Evolutionary conservation across 2,888 invertebrate species (phyloP).

Genomic region (Polyploca ridens): DNA sequence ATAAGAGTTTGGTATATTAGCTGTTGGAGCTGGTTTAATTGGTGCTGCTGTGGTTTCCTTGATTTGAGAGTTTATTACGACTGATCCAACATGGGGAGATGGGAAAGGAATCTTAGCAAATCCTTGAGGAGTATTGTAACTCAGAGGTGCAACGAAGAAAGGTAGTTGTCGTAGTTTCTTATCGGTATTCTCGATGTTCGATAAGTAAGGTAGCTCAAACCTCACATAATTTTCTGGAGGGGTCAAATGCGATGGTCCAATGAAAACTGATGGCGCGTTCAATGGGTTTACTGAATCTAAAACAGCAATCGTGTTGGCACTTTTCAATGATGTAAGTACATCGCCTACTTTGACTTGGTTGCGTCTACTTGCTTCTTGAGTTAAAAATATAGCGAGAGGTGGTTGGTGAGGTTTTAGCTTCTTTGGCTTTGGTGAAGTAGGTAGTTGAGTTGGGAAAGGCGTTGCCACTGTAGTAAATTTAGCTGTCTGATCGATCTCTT

Average conservation of each 20-base stretch:
- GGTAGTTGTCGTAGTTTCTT: conserved; percentile 90
- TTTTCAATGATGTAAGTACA: conserved; percentile 88
- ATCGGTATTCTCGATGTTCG: conserved; percentile 88
- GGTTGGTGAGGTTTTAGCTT: conserved; percentile 92
- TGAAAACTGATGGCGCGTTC: conserved; percentile 90
- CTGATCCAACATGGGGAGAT: conserved; percentile 94
- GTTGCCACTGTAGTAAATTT: conserved; percentile 68
- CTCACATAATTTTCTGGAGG: conserved; percentile 90
- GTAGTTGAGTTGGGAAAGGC: conserved; percentile 69
- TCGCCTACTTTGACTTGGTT: conserved; percentile 86
- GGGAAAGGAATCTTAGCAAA: conserved; percentile 94
- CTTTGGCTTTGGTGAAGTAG: conserved; percentile 77
- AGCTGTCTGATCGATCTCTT: conserved; percentile 61
- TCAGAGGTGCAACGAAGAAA: conserved; percentile 94
- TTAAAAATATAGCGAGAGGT: conserved; percentile 92
- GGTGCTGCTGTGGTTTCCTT: conserved; percentile 52
- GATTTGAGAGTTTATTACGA: conserved; percentile 87
- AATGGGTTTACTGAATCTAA: conserved; percentile 89
- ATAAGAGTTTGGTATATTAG: conserved; percentile 53
- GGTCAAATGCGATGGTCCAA: conserved; percentile 90
- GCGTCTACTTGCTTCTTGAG: conserved; percentile 75
- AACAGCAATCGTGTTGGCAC: conserved; percentile 90
- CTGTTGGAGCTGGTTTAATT: conserved; percentile 35
- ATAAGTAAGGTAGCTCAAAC: conserved; percentile 93
- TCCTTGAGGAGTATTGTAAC: conserved; percentile 92